Base-by-base conservation (phyloP, 2,888 invertebrate species). In the Hirtodrosophila alboralis region DNA sequence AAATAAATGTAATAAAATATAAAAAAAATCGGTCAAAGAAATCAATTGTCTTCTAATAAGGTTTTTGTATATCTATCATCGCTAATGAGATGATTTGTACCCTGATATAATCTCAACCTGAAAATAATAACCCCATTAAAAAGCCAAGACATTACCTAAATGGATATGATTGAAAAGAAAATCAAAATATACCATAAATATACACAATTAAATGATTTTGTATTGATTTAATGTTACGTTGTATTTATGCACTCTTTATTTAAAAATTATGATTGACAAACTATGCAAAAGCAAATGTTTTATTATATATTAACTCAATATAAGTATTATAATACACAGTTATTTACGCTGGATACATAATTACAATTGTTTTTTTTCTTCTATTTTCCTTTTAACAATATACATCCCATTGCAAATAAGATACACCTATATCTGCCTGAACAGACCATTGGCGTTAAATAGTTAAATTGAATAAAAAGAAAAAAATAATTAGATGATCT, bases 271-370 rank as follows among this genome's bases (percentile, higher is more conserved):
- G 71, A 78, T 78, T 66, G 78, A 51, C 58, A 65, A 54, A 77
- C 61, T 60, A 71, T 59, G 64, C 59, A 63, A 67, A 77, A 56
- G 53, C 54, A 66, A 62, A 47, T 57, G 59, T 45, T 71, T 61
- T 13, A 47, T 56, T 36, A 71, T 41, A 59, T 58, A 49, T 59
- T 49, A 70, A 57, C 49, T 54, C 74, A 68, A 62, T 67, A 57
- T 49, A 69, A 33, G 14, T 44, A 68, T 69, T 57, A 57, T 47
- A 62, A 73, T 67, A 68, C 54, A 59, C 68, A 76, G 18, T 43
- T 66, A 57, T 58, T 70, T 48, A 58, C 57, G 81, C 57, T 81
- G 79, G 57, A 85, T 84, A 77, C 57, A 84, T 75, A 85, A 83
- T 85, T 80, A 85, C 85, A 85, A 60, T 69, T 48, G 53, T 51